Percentiles rank a stretch among this genome's conserved stretches.
These are phyloP conservation scores for Enteromius unitaeniatus DNA, from an alignment of 2,797 vertebrate genomes.

Conservation along the genomic window DNA sequence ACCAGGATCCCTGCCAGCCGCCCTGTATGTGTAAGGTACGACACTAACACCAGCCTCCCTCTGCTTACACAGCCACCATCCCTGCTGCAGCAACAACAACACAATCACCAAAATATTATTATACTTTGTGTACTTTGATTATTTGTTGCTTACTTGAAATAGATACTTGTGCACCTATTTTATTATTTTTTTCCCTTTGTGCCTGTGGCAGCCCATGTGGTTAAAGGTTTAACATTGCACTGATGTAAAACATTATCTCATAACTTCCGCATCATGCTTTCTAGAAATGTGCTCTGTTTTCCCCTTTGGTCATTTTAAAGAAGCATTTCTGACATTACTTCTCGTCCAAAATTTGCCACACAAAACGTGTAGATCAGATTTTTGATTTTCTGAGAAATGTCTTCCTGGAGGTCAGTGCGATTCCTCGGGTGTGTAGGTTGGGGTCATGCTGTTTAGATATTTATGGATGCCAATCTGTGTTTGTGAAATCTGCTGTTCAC, in stretches of 20 bases:
- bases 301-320: neutral
- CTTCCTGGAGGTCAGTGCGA: neutral
- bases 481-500: constrained; percentile 2
- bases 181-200: neutral
- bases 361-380: neutral
- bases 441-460: neutral
- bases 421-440: neutral
- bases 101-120: neutral
- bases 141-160: neutral
- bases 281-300: neutral
- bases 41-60: constrained; percentile 2
- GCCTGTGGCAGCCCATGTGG: neutral
- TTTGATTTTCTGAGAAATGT: neutral
- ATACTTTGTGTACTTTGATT: neutral
- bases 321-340: neutral
- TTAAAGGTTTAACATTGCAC: neutral
- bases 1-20: constrained; percentile 87
- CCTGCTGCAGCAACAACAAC: neutral
- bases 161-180: neutral
- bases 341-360: neutral
- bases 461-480: constrained; percentile 16
- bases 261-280: neutral
- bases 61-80: neutral
- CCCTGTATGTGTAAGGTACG: constrained; percentile 92
- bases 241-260: neutral